phyloP scores from a whole-genome alignment of 2,113 vertebrate genomes.

The Nicator chloris region DNA sequence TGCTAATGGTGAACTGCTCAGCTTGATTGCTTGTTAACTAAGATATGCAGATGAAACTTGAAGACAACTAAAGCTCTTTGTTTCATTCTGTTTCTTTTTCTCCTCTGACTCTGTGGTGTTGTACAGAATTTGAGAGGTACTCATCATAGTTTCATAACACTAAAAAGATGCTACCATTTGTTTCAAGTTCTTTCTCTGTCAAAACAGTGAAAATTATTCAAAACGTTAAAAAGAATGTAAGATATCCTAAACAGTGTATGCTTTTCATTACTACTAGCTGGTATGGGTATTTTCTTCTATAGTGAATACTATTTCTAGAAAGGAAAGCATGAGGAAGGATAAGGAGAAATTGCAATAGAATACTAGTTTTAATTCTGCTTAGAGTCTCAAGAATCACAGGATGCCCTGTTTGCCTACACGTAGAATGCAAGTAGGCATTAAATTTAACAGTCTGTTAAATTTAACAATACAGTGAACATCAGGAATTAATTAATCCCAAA shows the following conservation, averaged over 20 bases:
- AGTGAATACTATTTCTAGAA: neutral
- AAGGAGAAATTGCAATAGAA: neutral
- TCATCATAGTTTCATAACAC: neutral
- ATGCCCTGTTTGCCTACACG: neutral
- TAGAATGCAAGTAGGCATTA: neutral
- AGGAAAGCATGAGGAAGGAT: neutral
- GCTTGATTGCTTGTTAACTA: neutral
- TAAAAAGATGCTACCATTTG: neutral
- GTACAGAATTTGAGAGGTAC: neutral
- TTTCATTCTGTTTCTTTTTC: neutral
- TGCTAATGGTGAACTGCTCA: neutral
- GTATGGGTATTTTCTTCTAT: neutral
- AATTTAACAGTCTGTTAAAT: conserved; percentile 17
- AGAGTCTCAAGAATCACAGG: neutral
- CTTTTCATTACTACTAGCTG: neutral
- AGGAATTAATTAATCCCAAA: conserved; percentile 51
- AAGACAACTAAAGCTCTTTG: neutral
- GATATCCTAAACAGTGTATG: neutral
- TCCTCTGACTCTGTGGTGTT: neutral
- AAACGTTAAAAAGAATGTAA: neutral
- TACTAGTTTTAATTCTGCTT: neutral
- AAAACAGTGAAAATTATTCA: neutral
- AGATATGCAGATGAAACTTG: neutral
- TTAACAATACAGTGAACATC: conserved; percentile 46
- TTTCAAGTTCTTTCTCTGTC: neutral